Base-by-base conservation (phyloP, 2,113 vertebrate genomes). In the Cavia porcellus region DNA sequence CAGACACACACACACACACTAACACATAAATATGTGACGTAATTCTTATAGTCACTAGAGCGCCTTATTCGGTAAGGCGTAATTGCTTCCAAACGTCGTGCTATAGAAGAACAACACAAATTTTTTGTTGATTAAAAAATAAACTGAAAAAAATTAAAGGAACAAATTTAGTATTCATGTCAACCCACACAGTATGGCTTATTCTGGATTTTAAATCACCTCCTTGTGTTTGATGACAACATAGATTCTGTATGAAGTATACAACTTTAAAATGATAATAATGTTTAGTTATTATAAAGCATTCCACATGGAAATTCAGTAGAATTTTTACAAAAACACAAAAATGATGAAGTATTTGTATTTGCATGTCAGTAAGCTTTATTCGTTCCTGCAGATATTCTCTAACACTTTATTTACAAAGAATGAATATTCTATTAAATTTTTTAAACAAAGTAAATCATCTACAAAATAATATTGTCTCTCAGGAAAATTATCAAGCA, bases 401-500 rank as follows among this genome's bases (percentile, higher is more conserved):
- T 84, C 17, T 94, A 55, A 80, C 10, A 61, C 47, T 55, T 2
- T 1, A 74, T 24, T 4, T 30, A 30, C 22, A 79, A 88, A n/a
- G 80, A 86, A 13, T 80, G 45, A 2, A 95, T 72, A 90, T 45
- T 32, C 4, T 45, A 47, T 77, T 93, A 80, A 0, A 22, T 90
- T 35, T 90, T 30, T 96, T 68, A 11, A 52, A 38, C 88, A 57
- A 94, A 95, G 19, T 86, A 96, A 82, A 32, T 81, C 96, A 96
- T 95, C 64, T 97, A 95, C 38, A 96, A 50, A 50, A 30, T 57
- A 57, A 72, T 85, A 13, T 3, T 90, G 3, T 61, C 57, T 81
- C 72, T 96, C 5, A 0, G 57, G 66, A 97, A 82, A 79, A n/a
- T 97, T 98, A 95, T 90, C 81, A 98, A 97, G 98, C 93, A 84